phyloP scores from a whole-genome alignment of 1,140 invertebrate genomes.

The Drosophila repleta region DNA sequence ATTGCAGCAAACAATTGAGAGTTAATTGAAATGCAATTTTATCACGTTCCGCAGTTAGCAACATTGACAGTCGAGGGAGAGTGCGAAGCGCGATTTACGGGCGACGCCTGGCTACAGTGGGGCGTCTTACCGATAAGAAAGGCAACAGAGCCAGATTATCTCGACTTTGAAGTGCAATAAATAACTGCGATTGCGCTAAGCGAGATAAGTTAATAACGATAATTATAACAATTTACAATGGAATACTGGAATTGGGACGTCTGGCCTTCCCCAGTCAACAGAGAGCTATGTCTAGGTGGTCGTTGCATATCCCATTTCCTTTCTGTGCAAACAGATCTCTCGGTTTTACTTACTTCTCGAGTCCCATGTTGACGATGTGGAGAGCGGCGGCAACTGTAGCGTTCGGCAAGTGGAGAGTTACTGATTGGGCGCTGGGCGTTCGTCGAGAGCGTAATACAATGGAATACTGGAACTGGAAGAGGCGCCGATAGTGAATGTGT shows the following conservation, averaged over 20 bases:
- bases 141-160: conserved; percentile 49
- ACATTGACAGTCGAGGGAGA: conserved; percentile 1
- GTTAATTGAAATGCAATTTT: conserved; percentile 40
- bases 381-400: conserved; percentile 51
- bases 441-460: conserved; percentile 31
- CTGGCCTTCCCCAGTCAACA: too few species aligned
- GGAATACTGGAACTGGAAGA: conserved; percentile 46
- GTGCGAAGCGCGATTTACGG: neutral
- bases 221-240: neutral
- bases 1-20: conserved; percentile 13
- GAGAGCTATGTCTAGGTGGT: neutral
- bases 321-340: conserved; percentile 2
- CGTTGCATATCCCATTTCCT: neutral
- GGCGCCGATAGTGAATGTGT: conserved; percentile 29
- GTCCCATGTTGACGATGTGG: conserved; percentile 44
- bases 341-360: conserved; percentile 66
- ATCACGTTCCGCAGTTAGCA: conserved; percentile 39
- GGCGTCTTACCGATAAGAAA: conserved; percentile 26
- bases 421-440: conserved; percentile 35
- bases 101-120: conserved; percentile 1
- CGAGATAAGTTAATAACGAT: conserved; percentile 20
- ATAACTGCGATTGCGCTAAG: conserved; percentile 52
- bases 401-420: conserved; percentile 54
- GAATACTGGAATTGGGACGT: too few species aligned
- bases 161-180: conserved; percentile 49